Base-by-base conservation (phyloP, 2,797 vertebrate genomes). In the Cercopithecus neglectus region DNA sequence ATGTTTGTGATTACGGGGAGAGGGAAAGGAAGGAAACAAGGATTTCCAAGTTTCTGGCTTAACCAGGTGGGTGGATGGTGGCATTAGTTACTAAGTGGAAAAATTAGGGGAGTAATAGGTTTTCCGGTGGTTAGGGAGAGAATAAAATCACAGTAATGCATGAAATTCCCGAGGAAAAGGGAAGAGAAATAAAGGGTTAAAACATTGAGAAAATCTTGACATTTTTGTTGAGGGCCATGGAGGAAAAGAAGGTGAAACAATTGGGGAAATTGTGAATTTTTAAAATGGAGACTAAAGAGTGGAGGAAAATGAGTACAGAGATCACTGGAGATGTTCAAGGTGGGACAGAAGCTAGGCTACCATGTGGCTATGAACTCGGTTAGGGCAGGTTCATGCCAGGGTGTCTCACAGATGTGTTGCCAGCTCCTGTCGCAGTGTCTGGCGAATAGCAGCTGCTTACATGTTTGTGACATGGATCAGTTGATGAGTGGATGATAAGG, bases 331-430 rank as follows among this genome's bases (percentile, higher is more conserved):
- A 70, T 9, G 72, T 44, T 93, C 24, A 19, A 22, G 83, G 39
- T 11, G 4, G 55, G 2, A 1, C 21, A 44, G 55, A 80, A 14
- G 24, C n/a, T 67, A 41, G 85, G 24, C n/a, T 53, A 36, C 36
- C 13, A 5, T 0, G 6, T 67, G 87, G 22, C 50, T 53, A 17
- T 64, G 80, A 76, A 1, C 39, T 28, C 14, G 24, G 14, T 2
- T 2, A 41, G 41, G 57, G 44, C 28, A 17, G 50, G 67, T 6
- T 30, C 13, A 0, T 11, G 13, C 28, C 1, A 0, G 2, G 1
- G 28, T 88, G 41, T 28, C 46, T 57, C 28, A 0, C 5, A 41
- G 53, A 8, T 26, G 33, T 9, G 2, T 13, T 19, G 36, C 57
- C 16, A 26, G 8, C 30, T 91, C 79, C 74, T 48, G 8, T 39